Percentiles rank a stretch among this genome's conserved stretches.
Evolutionary conservation across 2,888 invertebrate genomes (phyloP).

Genomic region (Urechis unicinctus): DNA sequence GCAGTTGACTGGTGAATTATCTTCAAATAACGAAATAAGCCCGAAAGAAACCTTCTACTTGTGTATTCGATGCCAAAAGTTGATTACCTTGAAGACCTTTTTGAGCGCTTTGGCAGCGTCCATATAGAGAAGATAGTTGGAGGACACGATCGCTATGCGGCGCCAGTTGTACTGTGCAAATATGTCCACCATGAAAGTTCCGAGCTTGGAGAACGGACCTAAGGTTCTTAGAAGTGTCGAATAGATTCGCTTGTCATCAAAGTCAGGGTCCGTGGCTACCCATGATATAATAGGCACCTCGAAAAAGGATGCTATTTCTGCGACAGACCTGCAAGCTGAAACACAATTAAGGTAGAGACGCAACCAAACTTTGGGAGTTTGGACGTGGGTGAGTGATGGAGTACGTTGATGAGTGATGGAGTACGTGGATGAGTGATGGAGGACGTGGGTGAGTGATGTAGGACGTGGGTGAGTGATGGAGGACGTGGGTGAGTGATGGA

Average conservation of each 20-base stretch:
- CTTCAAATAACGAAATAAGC: too few species aligned
- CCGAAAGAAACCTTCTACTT: too few species aligned
- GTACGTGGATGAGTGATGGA: too few species aligned
- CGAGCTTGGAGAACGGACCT: conserved; percentile 23
- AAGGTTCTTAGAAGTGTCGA: conserved; percentile 20
- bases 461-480: too few species aligned
- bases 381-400: background rate
- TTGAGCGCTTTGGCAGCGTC: conserved; percentile 12
- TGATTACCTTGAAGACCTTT: background rate
- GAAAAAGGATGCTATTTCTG: conserved; percentile 21
- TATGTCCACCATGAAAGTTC: conserved; percentile 15
- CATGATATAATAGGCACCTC: conserved; percentile 24
- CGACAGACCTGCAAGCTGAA: conserved; percentile 20
- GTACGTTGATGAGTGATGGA: too few species aligned
- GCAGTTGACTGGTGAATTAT: too few species aligned
- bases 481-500: too few species aligned
- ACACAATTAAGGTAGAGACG: too few species aligned
- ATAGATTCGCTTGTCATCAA: conserved; percentile 19
- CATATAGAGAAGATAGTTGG: conserved; percentile 11
- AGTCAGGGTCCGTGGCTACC: conserved; percentile 23
- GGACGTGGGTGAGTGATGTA: too few species aligned
- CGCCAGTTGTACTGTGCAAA: conserved; percentile 24
- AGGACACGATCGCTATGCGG: conserved; percentile 25
- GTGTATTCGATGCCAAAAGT: background rate
- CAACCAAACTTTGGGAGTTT: background rate